Evolutionary conservation across 2,888 invertebrate genomes (phyloP).

Genomic region (Xestobium rufovillosum): DNA sequence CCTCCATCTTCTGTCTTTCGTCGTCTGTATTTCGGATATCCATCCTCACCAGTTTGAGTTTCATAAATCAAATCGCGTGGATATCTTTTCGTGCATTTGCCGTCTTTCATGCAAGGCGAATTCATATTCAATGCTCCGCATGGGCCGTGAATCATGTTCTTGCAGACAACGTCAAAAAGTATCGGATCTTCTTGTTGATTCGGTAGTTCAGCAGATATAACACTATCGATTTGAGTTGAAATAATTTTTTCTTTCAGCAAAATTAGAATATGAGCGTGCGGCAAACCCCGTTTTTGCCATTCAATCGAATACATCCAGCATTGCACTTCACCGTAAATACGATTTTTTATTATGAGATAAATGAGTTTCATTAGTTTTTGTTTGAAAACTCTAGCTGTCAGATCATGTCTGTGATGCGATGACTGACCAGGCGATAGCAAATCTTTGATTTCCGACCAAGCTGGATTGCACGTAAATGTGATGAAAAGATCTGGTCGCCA

Average conservation of each 20-base stretch:
- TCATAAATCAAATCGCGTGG: slow-evolving; percentile 20
- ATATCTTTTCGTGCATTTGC: slow-evolving; percentile 31
- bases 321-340: slow-evolving; percentile 29
- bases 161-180: slow-evolving; percentile 30
- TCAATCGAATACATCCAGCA: too few relatives aligned
- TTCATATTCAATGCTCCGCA: slow-evolving; percentile 34
- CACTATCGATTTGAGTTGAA: slow-evolving; percentile 26
- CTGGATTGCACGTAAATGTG: slow-evolving; percentile 33
- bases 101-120: slow-evolving; percentile 39
- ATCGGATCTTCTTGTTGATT: slow-evolving; percentile 27
- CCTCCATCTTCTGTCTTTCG: slow-evolving; percentile 28
- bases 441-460: slow-evolving; percentile 20
- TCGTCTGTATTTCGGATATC: slow-evolving; percentile 19
- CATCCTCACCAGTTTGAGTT: slow-evolving; percentile 15
- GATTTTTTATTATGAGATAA: slow-evolving; percentile 19
- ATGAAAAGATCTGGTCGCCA: slow-evolving; percentile 31
- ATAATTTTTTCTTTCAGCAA: slow-evolving; percentile 20
- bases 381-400: slow-evolving; percentile 25
- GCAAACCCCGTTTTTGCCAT: too few relatives aligned
- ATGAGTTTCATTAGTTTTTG: slow-evolving; percentile 25
- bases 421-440: slow-evolving; percentile 15
- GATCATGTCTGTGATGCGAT: slow-evolving; percentile 27
- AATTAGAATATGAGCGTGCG: too few relatives aligned
- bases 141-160: slow-evolving; percentile 41
- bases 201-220: slow-evolving; percentile 34